Evolutionary conservation across 2,888 invertebrate genomes (phyloP).

Genomic region (Phengaris alcon): DNA sequence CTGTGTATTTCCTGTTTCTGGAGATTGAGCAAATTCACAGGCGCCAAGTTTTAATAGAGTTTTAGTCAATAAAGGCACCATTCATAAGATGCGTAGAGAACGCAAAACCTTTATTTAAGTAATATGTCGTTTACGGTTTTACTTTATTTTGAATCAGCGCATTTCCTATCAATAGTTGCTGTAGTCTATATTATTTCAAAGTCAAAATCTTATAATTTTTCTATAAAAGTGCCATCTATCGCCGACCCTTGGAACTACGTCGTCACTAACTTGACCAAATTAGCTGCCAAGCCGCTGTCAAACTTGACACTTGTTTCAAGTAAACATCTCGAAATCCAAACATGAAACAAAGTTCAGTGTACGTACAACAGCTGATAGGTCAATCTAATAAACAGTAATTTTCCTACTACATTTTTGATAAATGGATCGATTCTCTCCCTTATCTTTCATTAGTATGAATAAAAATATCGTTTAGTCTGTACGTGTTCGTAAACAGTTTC

Average conservation of each 20-base stretch:
- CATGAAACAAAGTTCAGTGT: conserved; percentile 17
- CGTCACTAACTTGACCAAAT: background rate
- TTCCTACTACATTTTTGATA: conserved; percentile 32
- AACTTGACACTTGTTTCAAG: conserved; percentile 4
- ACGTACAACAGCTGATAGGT: conserved; percentile 26
- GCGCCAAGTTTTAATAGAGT: too few relatives aligned
- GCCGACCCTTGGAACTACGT: background rate
- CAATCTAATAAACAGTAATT: conserved; percentile 26
- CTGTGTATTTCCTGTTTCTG: too few relatives aligned
- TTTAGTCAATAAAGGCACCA: too few relatives aligned
- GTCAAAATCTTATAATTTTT: background rate
- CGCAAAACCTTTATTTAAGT: background rate
- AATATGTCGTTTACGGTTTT: background rate
- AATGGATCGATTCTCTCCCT: conserved; percentile 30
- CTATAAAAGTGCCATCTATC: conserved; percentile 26
- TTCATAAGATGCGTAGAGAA: background rate
- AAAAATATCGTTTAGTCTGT: background rate
- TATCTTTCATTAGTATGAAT: conserved; percentile 17
- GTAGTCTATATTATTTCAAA: too few relatives aligned
- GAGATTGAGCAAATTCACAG: too few relatives aligned
- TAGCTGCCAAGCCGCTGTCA: background rate
- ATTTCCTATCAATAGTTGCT: too few relatives aligned
- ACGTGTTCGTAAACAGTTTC: conserved; percentile 11
- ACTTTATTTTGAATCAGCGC: too few relatives aligned
- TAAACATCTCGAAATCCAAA: conserved; percentile 18